A percentile compares a stretch with the other conserved stretches of the same genome.
phyloP scores from a whole-genome alignment of 2,113 vertebrate genomes.

The Saiga tatarica region DNA sequence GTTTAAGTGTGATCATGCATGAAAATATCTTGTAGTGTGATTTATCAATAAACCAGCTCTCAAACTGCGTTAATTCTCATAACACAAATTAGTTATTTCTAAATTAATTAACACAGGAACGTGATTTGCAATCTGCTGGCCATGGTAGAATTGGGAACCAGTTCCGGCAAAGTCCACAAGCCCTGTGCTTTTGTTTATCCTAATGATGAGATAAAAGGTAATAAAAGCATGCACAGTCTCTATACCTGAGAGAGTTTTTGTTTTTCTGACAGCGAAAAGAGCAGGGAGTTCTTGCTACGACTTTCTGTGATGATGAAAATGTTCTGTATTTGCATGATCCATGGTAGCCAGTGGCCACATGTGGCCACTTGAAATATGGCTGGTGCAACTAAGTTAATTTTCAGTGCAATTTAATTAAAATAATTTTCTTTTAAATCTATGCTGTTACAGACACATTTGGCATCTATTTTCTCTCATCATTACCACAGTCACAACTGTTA shows the following conservation, averaged over 20 bases:
- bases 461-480: neutral
- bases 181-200: neutral
- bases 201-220: neutral
- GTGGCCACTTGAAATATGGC: neutral
- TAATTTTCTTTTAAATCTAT: neutral
- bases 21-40: neutral
- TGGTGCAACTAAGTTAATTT: neutral
- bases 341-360: neutral
- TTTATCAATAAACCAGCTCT: neutral
- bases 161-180: neutral
- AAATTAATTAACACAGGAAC: neutral
- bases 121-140: neutral
- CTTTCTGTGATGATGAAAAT: neutral
- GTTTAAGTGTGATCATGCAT: neutral
- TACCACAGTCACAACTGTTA: neutral
- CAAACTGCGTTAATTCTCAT: constrained; percentile 1
- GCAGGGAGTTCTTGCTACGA: neutral
- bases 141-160: neutral
- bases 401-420: neutral
- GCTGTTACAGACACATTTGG: neutral
- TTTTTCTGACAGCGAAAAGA: too few species aligned
- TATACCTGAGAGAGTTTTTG: neutral
- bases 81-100: neutral
- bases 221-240: neutral
- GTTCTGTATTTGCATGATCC: neutral